These are phyloP conservation scores for Griposia aprilina DNA, from an alignment of 2,888 invertebrate genomes.

Conservation along the genomic window DNA sequence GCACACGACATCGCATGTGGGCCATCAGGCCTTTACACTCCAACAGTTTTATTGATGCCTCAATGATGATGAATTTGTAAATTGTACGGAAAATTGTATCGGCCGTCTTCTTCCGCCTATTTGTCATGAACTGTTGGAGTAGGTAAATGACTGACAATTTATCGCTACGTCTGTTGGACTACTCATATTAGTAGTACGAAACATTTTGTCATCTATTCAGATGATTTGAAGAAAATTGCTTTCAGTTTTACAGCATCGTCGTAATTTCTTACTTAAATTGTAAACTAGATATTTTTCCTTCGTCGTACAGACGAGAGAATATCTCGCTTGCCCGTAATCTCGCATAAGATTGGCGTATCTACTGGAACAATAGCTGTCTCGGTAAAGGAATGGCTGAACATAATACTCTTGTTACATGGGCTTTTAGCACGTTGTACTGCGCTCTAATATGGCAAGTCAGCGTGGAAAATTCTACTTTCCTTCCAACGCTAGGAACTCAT, in stretches of 20 bases:
- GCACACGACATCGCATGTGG: slow-evolving; percentile 69
- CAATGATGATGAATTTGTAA: slow-evolving; percentile 61
- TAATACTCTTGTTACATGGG: slow-evolving; percentile 70
- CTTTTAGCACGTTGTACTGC: slow-evolving; percentile 70
- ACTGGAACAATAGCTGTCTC: slow-evolving; percentile 71
- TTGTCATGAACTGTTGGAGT: slow-evolving; percentile 19
- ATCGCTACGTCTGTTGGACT: not conserved
- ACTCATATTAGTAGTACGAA: slow-evolving; percentile 2
- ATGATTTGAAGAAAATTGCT: slow-evolving; percentile 12
- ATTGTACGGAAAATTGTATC: slow-evolving; percentile 55
- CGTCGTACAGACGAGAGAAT: slow-evolving; percentile 54
- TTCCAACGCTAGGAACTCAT: slow-evolving; percentile 59
- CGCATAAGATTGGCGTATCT: slow-evolving; percentile 68
- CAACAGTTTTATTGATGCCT: slow-evolving; percentile 69
- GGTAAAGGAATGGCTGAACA: slow-evolving; percentile 69
- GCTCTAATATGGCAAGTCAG: slow-evolving; percentile 65
- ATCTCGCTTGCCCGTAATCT: slow-evolving; percentile 60
- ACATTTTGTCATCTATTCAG: not conserved
- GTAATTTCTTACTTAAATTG: slow-evolving; percentile 17
- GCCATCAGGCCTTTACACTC: slow-evolving; percentile 63
- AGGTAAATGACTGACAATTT: slow-evolving; percentile 27
- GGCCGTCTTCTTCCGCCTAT: slow-evolving; percentile 8
- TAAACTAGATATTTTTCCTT: slow-evolving; percentile 33
- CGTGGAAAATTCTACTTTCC: slow-evolving; percentile 61
- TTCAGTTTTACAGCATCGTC: not conserved